Evolutionary conservation across 1,140 invertebrate species (phyloP).

Genomic region (Zaprionus camerounensis): DNA sequence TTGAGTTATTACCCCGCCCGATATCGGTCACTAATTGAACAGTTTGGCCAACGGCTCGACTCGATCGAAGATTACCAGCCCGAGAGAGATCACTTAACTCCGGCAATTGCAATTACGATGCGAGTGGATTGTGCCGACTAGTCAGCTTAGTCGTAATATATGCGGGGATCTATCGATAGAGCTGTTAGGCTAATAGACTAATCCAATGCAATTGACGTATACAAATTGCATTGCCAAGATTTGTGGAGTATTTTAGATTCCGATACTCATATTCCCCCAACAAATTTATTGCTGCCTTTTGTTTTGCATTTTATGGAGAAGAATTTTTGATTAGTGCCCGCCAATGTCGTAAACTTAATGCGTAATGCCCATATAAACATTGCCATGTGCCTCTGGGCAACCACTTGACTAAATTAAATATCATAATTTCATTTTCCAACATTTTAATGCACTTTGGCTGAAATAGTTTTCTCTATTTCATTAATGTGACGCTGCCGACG

Average conservation of each 20-base stretch:
- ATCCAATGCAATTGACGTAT: constrained; percentile 9
- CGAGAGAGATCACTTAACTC: constrained; percentile 14
- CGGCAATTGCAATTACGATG: constrained; percentile 38
- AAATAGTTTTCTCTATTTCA: constrained; percentile 37
- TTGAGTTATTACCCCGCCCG: constrained; percentile 41
- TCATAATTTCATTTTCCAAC: constrained; percentile 66
- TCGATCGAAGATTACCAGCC: not conserved
- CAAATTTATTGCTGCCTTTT: constrained; percentile 1
- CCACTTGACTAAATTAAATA: constrained; percentile 74
- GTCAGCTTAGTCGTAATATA: constrained; percentile 18
- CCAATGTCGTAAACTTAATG: constrained; percentile 42
- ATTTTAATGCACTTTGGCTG: constrained; percentile 73
- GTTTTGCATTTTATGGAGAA: not conserved
- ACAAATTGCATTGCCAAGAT: not conserved
- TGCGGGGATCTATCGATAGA: constrained; percentile 1
- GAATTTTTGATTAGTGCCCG: constrained; percentile 21
- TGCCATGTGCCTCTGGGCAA: constrained; percentile 18
- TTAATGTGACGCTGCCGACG: not conserved
- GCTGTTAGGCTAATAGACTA: constrained; percentile 11
- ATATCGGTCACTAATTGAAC: constrained; percentile 54
- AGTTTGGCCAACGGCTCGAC: constrained; percentile 30
- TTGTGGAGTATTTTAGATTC: not conserved
- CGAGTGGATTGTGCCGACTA: constrained; percentile 11
- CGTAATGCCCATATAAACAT: constrained; percentile 34
- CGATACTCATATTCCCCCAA: not conserved